These are phyloP conservation scores for Platynereis dumerilii DNA, from an alignment of 2,888 invertebrate species.

Conservation along the genomic window DNA sequence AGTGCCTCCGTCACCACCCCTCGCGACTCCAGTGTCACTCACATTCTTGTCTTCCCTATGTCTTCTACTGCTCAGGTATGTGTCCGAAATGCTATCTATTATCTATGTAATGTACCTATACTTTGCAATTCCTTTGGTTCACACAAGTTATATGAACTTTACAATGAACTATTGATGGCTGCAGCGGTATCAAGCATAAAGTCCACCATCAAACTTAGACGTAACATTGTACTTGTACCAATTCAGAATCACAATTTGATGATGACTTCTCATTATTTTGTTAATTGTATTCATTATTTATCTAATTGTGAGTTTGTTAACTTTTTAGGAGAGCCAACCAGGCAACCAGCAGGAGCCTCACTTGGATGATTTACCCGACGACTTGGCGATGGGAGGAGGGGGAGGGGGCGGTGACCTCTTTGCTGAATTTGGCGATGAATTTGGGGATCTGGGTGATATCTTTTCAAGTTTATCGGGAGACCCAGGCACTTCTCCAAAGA, in stretches of 20 bases:
- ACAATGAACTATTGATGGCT: no score
- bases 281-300: no score
- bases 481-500: conserved; percentile 24
- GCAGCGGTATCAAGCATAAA: no score
- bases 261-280: no score
- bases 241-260: no score
- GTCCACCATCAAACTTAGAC: no score
- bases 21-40: conserved; percentile 94
- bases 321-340: neutral
- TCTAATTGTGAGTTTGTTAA: no score
- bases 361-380: conserved; percentile 17
- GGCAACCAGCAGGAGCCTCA: conserved; percentile 15
- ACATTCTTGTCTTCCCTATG: conserved; percentile 97
- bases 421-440: conserved; percentile 4
- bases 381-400: neutral
- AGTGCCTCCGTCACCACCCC: conserved; percentile 80
- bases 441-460: conserved; percentile 24
- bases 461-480: conserved; percentile 6
- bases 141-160: no score
- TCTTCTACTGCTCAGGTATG: conserved; percentile 65
- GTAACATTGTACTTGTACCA: no score
- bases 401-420: conserved; percentile 17
- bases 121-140: no score
- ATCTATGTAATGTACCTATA: no score
- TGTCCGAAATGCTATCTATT: neutral